Evolutionary conservation across 1,140 invertebrate species (phyloP).

Genomic region (Drosophila tristis): DNA sequence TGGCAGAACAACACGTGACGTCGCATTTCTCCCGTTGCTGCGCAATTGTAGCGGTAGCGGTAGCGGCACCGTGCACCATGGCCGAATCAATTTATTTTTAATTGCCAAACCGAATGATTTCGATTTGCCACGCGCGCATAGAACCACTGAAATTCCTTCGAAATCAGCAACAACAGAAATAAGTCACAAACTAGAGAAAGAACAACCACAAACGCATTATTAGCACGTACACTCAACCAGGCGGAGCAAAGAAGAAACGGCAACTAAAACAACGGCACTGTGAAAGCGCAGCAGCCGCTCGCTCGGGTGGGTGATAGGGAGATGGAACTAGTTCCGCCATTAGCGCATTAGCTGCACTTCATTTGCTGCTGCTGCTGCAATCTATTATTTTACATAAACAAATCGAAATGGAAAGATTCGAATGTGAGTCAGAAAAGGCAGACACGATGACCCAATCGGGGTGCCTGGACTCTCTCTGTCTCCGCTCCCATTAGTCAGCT

Average conservation of each 20-base stretch:
- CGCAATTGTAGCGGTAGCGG: no score
- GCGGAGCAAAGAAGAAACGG: slow-evolving; percentile 1
- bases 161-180: slow-evolving; percentile 20
- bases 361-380: no score
- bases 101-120: slow-evolving; percentile 46
- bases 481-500: slow-evolving; percentile 26
- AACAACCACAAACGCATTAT: no score
- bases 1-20: slow-evolving; percentile 33
- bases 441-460: slow-evolving; percentile 10
- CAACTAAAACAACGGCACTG: slow-evolving; percentile 19
- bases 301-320: neutral
- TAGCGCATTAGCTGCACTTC: slow-evolving; percentile 2
- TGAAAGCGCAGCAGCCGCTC: neutral
- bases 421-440: slow-evolving; percentile 19
- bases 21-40: neutral
- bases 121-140: slow-evolving; percentile 32
- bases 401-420: neutral
- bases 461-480: neutral
- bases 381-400: slow-evolving; percentile 37
- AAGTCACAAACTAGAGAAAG: slow-evolving; percentile 2
- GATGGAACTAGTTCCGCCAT: slow-evolving; percentile 35
- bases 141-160: slow-evolving; percentile 8
- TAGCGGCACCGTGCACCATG: slow-evolving; percentile 1
- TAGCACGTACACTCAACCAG: no score
- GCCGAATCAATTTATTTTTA: slow-evolving; percentile 48